A percentile compares a stretch with the other conserved stretches of the same genome.
These are phyloP conservation scores for Andricus grossulariae DNA, from an alignment of 1,140 invertebrate genomes.

Conservation along the genomic window DNA sequence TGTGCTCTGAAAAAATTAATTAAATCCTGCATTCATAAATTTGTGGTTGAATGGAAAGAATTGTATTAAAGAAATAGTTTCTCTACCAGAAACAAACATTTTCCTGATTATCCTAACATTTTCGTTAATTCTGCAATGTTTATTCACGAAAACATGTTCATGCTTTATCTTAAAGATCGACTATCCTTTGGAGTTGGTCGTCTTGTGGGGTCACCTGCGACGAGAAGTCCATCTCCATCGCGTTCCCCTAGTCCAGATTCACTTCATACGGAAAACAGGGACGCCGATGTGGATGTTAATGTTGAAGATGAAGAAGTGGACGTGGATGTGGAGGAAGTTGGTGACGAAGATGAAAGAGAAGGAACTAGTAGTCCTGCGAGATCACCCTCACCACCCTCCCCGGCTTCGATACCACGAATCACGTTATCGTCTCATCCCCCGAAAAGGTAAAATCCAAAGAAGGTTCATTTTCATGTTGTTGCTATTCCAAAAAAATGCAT, in stretches of 20 bases:
- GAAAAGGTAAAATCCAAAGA: constrained; percentile 71
- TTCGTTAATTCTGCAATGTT: background rate
- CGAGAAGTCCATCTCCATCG: constrained; percentile 70
- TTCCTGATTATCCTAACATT: too few species aligned
- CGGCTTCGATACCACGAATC: constrained; percentile 57
- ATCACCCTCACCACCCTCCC: constrained; percentile 67
- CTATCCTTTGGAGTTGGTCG: constrained; percentile 73
- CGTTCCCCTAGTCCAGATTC: constrained; percentile 68
- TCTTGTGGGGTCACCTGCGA: constrained; percentile 70
- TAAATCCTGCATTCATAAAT: too few species aligned
- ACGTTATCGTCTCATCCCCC: constrained; percentile 65
- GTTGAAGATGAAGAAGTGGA: constrained; percentile 71
- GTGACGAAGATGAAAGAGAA: constrained; percentile 72
- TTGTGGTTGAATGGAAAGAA: too few species aligned
- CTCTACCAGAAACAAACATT: too few species aligned
- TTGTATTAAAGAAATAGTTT: too few species aligned
- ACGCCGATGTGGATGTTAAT: constrained; percentile 69
- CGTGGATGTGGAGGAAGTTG: constrained; percentile 73
- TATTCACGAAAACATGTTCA: background rate
- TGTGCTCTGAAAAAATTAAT: too few species aligned
- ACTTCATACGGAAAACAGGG: constrained; percentile 63
- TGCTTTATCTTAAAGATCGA: constrained; percentile 59
- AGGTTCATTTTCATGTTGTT: background rate
- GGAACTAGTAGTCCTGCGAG: constrained; percentile 65
- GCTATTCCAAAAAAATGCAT: too few species aligned